Evolutionary conservation across 2,888 invertebrate genomes (phyloP), one percentile per base, ranked within the genome.

Genomic region (Neelides folsomi): DNA sequence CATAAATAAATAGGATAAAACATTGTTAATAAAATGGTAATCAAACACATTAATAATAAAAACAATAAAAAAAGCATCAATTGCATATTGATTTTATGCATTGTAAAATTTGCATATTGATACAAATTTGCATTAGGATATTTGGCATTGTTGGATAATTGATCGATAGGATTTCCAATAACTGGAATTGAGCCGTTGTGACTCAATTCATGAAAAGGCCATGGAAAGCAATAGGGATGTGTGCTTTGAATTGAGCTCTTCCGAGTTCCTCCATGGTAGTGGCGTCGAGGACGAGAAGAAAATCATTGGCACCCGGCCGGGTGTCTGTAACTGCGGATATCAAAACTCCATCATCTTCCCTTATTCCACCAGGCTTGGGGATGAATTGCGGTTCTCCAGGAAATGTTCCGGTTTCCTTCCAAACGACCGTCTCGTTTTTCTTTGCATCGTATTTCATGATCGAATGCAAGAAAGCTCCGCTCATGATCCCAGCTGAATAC

Each of bases 291-390:
- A 72, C 61, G 8, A 70, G 60, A 39, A 73, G 57, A 34, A 65
- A 60, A 20, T 66, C 65, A 36, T 64, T 57, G 35, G 54, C 50
- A 19, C 55, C 63, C 44, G 59, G 55, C 20, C 61, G 54, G 6
- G 64, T 57, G 49, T 69, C 67, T 13, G 67, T 63, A 12, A 67
- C 65, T 38, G 66, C 60, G 35, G 66, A 62, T 48, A 70, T 59
- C 10, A 70, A 49, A 9, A 69, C 60, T 13, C 75, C 75, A 54
- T 75, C 75, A 57, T 75, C 75, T 64, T 75, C 75, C n/a, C 65
- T 66, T 0, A 47, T 59, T 1, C 68, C 68, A 10, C 66, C 67
- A 4, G 74, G 74, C 35, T 67, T 58, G 0, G 71, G 66, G 2
- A 75, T 68, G 58, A 75, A 76, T 34, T 72, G 65, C 1, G 73